A percentile compares a stretch with the other conserved stretches of the same genome.
Conservation (phyloP, 2,113 vertebrate genomes). For the Lota lota region DNA sequence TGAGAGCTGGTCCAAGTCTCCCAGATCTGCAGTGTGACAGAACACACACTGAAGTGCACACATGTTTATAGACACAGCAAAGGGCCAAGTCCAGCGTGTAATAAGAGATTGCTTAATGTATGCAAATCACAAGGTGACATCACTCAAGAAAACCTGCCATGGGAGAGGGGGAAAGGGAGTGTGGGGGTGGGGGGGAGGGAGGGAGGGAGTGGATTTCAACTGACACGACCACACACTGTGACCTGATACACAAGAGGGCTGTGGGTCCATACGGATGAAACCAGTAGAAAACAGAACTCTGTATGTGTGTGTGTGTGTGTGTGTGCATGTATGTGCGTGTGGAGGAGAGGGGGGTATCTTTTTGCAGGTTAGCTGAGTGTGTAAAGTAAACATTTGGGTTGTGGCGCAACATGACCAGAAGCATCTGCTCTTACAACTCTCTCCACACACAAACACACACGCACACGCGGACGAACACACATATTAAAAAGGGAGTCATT, state of each 20-base stretch:
- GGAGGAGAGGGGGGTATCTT: neutral
- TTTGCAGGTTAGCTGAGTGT: neutral
- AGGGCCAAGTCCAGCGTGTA: neutral
- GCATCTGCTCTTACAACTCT: conserved; percentile 29
- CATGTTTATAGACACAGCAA: too few species aligned
- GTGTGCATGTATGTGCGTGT: too few species aligned
- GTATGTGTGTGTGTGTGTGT: too few species aligned
- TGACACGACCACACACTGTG: conserved; percentile 67
- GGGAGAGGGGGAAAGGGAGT: neutral
- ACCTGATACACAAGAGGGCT: conserved; percentile 26
- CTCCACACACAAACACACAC: conserved; percentile 29
- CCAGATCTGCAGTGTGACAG: too few species aligned
- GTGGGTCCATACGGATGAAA: neutral
- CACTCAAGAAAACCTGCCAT: neutral
- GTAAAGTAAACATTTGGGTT: neutral
- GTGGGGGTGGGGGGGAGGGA: too few species aligned
- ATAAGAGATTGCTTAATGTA: conserved; percentile 22
- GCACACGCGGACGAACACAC: conserved; percentile 19
- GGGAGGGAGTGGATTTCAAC: conserved; percentile 41
- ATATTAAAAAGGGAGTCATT: conserved; percentile 38
- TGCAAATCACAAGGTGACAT: conserved; percentile 9
- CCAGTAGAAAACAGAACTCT: neutral
- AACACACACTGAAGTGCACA: too few species aligned
- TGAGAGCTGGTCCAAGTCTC: too few species aligned
- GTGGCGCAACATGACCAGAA: conserved; percentile 31